Percentiles rank a stretch among this genome's conserved stretches.
Evolutionary conservation across 2,797 vertebrate genomes (phyloP).

Genomic region (Sarcoramphus papa): DNA sequence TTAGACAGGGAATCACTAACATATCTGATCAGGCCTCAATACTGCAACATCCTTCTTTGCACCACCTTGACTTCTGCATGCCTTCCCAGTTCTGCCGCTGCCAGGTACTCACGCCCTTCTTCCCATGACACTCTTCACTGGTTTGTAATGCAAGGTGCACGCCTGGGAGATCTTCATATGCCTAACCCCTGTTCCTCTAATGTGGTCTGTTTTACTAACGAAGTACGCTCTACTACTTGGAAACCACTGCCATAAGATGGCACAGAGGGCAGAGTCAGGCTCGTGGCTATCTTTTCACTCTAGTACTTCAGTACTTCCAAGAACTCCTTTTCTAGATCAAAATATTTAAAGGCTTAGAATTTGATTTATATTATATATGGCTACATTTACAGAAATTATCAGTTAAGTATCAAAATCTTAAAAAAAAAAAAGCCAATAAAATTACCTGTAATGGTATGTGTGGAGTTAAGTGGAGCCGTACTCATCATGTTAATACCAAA

Average conservation of each 20-base stretch:
- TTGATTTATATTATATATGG: neutral
- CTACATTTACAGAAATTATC: neutral
- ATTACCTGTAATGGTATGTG: slow-evolving; percentile 90
- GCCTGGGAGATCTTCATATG: neutral
- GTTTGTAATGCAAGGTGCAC: neutral
- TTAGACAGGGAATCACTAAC: neutral
- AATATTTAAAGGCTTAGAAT: neutral
- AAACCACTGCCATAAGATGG: neutral
- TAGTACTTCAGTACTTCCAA: neutral
- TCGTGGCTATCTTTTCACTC: neutral
- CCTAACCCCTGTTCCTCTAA: neutral
- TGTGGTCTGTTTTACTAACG: neutral
- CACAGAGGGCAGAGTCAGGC: neutral
- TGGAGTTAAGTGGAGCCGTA: slow-evolving; percentile 86
- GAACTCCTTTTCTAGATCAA: neutral
- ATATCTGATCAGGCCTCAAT: neutral
- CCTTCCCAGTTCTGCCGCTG: neutral
- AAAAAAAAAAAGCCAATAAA: neutral
- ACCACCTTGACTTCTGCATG: neutral
- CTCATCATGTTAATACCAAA: slow-evolving; percentile 94
- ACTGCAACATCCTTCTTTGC: neutral
- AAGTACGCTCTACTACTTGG: neutral
- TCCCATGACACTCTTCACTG: neutral
- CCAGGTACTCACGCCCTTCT: neutral
- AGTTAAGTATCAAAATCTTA: neutral